Evolutionary conservation across 2,888 invertebrate species (phyloP).

Genomic region (Eupithecia abbreviata): DNA sequence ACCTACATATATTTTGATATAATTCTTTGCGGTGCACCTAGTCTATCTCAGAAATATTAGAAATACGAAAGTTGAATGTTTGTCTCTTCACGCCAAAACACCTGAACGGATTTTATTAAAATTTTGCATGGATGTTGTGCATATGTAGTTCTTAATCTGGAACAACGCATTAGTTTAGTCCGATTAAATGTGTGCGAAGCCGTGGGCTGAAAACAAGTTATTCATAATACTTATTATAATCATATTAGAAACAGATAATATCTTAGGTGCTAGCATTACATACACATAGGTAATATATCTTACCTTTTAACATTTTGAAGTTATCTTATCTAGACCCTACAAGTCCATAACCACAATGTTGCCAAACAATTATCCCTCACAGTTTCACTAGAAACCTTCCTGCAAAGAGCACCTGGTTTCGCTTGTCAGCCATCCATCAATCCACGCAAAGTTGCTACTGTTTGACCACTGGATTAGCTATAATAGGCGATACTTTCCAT

Average conservation of each 20-base stretch:
- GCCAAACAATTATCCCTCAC: slow-evolving; percentile 55
- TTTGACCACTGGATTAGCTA: slow-evolving; percentile 64
- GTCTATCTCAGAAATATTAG: not conserved
- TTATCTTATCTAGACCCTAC: not conserved
- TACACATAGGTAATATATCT: not conserved
- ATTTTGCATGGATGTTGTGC: not conserved
- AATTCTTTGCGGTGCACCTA: not conserved
- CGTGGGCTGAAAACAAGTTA: no score
- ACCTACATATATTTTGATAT: no score
- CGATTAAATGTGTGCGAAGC: no score
- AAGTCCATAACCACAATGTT: slow-evolving; percentile 23
- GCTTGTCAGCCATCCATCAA: slow-evolving; percentile 73
- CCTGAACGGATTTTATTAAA: not conserved
- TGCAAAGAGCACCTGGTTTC: slow-evolving; percentile 62
- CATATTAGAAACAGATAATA: no score
- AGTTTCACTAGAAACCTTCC: slow-evolving; percentile 68
- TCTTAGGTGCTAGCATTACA: not conserved
- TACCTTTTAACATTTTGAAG: not conserved
- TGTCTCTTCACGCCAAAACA: not conserved
- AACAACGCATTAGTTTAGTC: no score
- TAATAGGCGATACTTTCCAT: slow-evolving; percentile 58
- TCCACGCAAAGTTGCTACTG: slow-evolving; percentile 59
- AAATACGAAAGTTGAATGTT: not conserved
- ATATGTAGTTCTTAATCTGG: not conserved
- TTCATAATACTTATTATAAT: no score